Base-by-base conservation (phyloP, 2,888 invertebrate species). In the Drosophila robusta region DNA sequence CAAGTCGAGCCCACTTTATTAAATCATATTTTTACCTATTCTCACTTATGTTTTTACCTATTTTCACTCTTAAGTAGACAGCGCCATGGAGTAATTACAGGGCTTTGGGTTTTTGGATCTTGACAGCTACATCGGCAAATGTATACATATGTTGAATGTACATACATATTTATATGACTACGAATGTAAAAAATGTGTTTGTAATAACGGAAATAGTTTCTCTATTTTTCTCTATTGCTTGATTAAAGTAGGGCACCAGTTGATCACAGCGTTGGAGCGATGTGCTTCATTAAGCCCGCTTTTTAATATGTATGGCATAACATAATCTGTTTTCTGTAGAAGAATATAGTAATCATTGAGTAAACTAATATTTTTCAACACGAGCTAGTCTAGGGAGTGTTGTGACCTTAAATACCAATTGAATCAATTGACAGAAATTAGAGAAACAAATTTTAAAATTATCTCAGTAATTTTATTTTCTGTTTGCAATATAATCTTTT, bases 121-220 rank as follows among this genome's bases (percentile, higher is more conserved):
- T 47, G 38, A 39, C 32, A 41, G 49, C 16, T 24, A 42, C 24
- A 14, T 46, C 18, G 26, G 9, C 9, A 41, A 34, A 34, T 32
- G 32, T 11, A 4, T 32, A 32, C 34, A 34, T 39, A 26, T 2
- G 12, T 51, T 41, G 6, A 41, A 56, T 24, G 22, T 38, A 16
- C 14, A 9, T 42, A 46, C n/a, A 34, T 18, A 18, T 44, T 12
- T 11, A 61, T 18, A 34, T 41, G 26, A 46, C 22, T 38, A 32
- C 7, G 39, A 36, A 50, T 32, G 64, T 51, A 32, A 39, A 58
- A 44, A 41, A 51, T 32, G n/a, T 34, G n/a, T 56, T 64, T 24
- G 44, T 39, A 41, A 26, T 44, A 42, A 50, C 56, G 73, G 66
- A 77, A 66, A 54, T 58, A 58, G 61, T 66, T 74, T 66, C 56